Evolutionary conservation across 2,888 invertebrate species (phyloP).

Genomic region (Papilio demoleus): DNA sequence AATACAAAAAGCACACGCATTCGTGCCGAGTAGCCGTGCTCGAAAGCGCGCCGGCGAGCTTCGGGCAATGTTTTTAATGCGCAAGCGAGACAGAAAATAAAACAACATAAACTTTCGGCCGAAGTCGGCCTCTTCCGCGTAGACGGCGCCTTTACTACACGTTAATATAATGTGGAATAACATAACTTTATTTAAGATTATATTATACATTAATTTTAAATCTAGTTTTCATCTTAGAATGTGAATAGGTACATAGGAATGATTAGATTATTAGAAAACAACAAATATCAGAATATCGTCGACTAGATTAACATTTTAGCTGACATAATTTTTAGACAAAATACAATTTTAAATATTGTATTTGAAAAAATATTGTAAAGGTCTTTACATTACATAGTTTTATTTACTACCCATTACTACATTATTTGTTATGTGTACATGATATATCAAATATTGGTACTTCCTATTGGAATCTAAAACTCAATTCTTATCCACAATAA

Average conservation of each 20-base stretch:
- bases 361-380: no score
- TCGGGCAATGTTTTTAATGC: slow-evolving; percentile 69
- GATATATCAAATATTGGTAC: neutral
- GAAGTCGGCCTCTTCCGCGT: slow-evolving; percentile 67
- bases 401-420: no score
- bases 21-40: slow-evolving; percentile 51
- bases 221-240: neutral
- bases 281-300: no score
- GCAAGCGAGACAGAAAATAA: slow-evolving; percentile 69
- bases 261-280: no score
- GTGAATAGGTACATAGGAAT: neutral
- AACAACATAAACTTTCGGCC: slow-evolving; percentile 74
- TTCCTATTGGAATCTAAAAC: neutral
- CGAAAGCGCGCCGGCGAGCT: slow-evolving; percentile 55
- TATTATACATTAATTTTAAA: slow-evolving; percentile 14
- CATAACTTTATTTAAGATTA: slow-evolving; percentile 19
- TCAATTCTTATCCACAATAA: slow-evolving; percentile 35
- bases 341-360: no score
- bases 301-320: no score
- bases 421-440: no score
- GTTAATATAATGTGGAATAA: slow-evolving; percentile 56
- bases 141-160: slow-evolving; percentile 56
- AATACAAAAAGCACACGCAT: slow-evolving; percentile 57
- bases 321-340: no score
- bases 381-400: no score